phyloP scores from a whole-genome alignment of 2,113 vertebrate genomes.

The Thalassoma bifasciatum region DNA sequence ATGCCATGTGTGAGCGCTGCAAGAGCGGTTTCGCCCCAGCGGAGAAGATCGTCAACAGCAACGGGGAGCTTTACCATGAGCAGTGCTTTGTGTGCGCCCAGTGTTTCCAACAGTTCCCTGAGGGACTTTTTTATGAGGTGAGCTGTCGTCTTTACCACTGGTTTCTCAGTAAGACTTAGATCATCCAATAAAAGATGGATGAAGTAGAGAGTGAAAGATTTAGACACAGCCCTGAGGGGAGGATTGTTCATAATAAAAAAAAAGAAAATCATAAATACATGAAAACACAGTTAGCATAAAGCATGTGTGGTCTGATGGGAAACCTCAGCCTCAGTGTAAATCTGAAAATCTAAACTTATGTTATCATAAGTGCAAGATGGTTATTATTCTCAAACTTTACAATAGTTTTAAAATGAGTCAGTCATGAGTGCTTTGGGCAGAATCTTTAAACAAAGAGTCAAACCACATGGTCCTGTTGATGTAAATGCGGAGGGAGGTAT shows the following conservation, averaged over 20 bases:
- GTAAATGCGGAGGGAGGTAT: conserved; percentile 41
- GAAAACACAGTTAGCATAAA: neutral
- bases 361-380: neutral
- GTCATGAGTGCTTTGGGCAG: neutral
- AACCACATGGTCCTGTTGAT: conserved; percentile 2
- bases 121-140: conserved; percentile 99
- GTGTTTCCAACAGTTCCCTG: conserved; percentile 97
- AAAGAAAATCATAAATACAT: neutral
- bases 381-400: no score
- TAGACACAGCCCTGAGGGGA: neutral
- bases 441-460: conserved; percentile 14
- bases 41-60: conserved; percentile 98
- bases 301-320: neutral
- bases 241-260: no score
- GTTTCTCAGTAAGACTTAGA: neutral
- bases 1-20: conserved; percentile 96
- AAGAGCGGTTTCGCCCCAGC: conserved; percentile 91
- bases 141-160: conserved; percentile 8
- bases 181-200: conserved; percentile 1
- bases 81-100: conserved; percentile 98
- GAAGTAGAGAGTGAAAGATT: neutral
- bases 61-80: conserved; percentile 96
- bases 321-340: neutral
- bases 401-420: neutral
- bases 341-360: neutral